Conservation (phyloP, 2,797 vertebrate species). For the Cephalopachus bancanus region DNA sequence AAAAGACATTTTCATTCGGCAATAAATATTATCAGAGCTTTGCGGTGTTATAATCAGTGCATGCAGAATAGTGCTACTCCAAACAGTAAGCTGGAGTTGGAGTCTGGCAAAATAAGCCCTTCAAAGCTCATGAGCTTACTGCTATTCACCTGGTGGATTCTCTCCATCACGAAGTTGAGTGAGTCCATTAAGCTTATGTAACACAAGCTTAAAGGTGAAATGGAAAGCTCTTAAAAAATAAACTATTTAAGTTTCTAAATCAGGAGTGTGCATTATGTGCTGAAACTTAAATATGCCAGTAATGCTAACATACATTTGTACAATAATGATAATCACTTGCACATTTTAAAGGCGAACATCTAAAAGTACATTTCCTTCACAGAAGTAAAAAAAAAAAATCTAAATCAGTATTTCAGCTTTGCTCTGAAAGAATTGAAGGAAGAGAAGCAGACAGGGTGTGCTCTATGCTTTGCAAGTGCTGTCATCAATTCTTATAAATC, state of each 20-base stretch:
- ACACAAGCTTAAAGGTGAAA: constrained; percentile 76
- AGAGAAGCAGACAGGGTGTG: constrained; percentile 52
- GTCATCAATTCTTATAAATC: constrained; percentile 82
- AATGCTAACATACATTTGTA: constrained; percentile 70
- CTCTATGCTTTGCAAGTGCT: constrained; percentile 58
- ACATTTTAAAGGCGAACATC: constrained; percentile 74
- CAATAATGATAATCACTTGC: constrained; percentile 70
- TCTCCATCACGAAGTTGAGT: constrained; percentile 70
- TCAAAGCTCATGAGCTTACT: constrained; percentile 74
- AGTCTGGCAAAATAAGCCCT: constrained; percentile 75
- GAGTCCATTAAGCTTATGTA: constrained; percentile 79
- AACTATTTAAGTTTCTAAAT: constrained; percentile 78
- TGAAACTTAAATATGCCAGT: constrained; percentile 66
- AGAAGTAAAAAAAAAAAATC: background rate
- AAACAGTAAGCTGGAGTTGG: constrained; percentile 72
- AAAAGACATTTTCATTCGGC: constrained; percentile 73
- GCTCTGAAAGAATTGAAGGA: constrained; percentile 57
- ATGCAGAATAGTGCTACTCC: constrained; percentile 50
- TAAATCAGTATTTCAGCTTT: constrained; percentile 75
- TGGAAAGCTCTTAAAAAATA: constrained; percentile 78
- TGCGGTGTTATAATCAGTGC: constrained; percentile 73
- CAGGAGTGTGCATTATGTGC: constrained; percentile 66
- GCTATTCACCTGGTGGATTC: constrained; percentile 73
- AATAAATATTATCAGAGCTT: constrained; percentile 80
- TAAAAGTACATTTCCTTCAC: constrained; percentile 72